Conservation (phyloP, 2,113 vertebrate species). For the Nestor notabilis region DNA sequence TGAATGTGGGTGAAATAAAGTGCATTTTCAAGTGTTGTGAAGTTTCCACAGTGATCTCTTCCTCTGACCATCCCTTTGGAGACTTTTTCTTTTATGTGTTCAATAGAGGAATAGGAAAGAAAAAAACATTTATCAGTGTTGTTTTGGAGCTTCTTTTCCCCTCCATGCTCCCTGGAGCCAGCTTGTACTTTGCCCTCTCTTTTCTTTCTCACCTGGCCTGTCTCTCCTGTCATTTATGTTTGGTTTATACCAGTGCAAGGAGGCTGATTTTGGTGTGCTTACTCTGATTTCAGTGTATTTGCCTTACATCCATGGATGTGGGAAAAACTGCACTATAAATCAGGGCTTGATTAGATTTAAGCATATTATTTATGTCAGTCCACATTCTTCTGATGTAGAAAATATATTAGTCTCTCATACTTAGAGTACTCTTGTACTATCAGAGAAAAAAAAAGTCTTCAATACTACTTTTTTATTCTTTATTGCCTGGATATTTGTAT, state of each 20-base stretch:
- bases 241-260: background rate
- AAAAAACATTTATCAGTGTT: background rate
- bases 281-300: background rate
- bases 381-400: background rate
- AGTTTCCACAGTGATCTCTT: slow-evolving; percentile 3
- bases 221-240: background rate
- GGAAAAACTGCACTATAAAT: background rate
- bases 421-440: background rate
- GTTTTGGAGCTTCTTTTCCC: background rate
- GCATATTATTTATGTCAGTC: background rate
- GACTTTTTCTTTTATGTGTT: background rate
- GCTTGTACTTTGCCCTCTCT: background rate
- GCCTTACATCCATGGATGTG: background rate
- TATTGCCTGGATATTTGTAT: background rate
- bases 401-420: too few species aligned
- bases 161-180: background rate
- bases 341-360: background rate
- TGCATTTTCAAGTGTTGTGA: background rate
- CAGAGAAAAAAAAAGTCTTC: background rate
- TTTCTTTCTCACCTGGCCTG: background rate
- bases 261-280: background rate
- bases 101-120: background rate
- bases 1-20: background rate
- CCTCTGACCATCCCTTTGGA: background rate
- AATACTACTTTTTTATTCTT: background rate